A percentile compares a stretch with the other conserved stretches of the same genome.
Evolutionary conservation across 2,113 vertebrate species (phyloP).

Genomic region (Phaethornis superciliosus): DNA sequence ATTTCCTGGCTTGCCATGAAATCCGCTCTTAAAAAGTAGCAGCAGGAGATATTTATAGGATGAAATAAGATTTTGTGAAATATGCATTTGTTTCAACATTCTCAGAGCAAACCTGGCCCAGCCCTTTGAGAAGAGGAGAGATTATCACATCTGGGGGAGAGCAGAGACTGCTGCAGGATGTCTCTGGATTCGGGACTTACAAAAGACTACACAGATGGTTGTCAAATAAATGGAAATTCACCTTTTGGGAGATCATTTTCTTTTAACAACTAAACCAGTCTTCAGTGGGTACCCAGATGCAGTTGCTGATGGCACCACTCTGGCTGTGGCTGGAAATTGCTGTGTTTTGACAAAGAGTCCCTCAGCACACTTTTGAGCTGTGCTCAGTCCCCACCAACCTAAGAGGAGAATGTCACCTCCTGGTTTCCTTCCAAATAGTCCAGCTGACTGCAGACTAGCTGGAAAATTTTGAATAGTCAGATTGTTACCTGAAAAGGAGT

Average conservation of each 20-base stretch:
- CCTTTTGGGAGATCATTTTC: background rate
- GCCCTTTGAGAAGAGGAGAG: background rate
- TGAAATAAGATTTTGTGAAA: background rate
- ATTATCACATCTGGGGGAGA: background rate
- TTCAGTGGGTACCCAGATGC: background rate
- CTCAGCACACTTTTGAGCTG: too few relatives aligned
- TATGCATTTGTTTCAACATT: background rate
- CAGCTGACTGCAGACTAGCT: background rate
- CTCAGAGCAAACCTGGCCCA: background rate
- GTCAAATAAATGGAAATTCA: background rate
- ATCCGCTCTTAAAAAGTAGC: background rate
- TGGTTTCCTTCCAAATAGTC: background rate
- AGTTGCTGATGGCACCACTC: background rate
- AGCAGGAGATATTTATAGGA: background rate
- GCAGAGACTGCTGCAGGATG: background rate
- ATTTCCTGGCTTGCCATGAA: constrained; percentile 3
- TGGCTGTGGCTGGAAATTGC: background rate
- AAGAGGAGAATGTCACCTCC: background rate
- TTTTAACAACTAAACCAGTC: background rate
- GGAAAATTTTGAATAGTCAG: background rate
- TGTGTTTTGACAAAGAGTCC: background rate
- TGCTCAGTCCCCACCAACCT: accelerated
- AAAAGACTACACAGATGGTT: background rate
- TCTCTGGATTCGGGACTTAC: background rate
- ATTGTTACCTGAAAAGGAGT: background rate